These are phyloP conservation scores for Coranthus polyacanthus DNA, from an alignment of 2,797 vertebrate species.

Conservation along the genomic window DNA sequence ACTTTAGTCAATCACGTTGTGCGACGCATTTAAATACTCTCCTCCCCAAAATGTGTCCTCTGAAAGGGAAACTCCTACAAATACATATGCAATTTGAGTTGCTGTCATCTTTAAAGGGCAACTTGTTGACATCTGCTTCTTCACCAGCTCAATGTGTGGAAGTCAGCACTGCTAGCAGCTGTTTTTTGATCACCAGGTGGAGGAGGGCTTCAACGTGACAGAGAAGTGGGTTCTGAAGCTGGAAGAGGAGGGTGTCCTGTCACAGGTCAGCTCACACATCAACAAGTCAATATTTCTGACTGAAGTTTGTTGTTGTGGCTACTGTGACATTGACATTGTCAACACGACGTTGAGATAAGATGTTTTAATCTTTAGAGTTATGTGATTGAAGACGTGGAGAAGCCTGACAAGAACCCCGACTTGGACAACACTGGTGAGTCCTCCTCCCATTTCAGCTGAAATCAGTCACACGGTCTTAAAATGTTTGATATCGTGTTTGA, in stretches of 20 bases:
- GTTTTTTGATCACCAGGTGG: constrained; percentile 71
- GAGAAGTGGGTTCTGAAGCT: constrained; percentile 75
- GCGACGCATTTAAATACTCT: no score
- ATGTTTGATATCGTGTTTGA: no score
- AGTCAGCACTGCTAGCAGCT: not conserved
- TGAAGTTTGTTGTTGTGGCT: no score
- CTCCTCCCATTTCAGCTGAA: not conserved
- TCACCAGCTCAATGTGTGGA: no score
- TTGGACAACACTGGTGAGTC: constrained; percentile 57
- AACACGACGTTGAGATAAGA: constrained; percentile 12
- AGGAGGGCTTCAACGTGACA: constrained; percentile 52
- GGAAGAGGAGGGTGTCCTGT: constrained; percentile 52
- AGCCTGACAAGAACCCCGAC: constrained; percentile 27
- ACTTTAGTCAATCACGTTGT: no score
- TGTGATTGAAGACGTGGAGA: constrained; percentile 50
- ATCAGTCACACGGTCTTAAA: no score
- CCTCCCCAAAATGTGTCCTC: no score
- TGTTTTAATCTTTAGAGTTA: constrained; percentile 62
- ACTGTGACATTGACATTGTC: constrained; percentile 16
- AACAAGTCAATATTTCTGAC: no score
- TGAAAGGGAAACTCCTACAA: no score
- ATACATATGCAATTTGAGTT: no score
- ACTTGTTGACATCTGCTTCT: not conserved
- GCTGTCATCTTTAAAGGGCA: no score
- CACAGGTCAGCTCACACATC: constrained; percentile 49